Conservation (phyloP, 2,888 invertebrate genomes). For the Maniola hyperantus region DNA sequence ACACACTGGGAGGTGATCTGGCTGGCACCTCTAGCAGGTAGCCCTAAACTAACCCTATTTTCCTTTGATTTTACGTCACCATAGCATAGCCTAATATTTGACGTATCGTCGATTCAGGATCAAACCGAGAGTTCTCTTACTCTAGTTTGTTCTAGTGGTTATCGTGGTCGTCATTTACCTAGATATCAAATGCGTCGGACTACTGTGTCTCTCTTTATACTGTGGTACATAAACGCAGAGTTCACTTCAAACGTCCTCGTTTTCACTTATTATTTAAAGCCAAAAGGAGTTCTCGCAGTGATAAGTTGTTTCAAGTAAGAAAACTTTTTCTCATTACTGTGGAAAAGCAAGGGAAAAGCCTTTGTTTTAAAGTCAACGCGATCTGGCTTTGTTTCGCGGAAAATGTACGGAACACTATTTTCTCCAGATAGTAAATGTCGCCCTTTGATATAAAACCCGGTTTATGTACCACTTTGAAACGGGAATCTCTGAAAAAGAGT, state of each 20-base stretch:
- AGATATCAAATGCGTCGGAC: no score
- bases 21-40: no score
- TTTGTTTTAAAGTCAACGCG: slow-evolving; percentile 26
- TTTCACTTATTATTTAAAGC: slow-evolving; percentile 11
- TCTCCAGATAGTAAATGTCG: slow-evolving; percentile 11
- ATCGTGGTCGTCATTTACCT: no score
- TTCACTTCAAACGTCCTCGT: neutral
- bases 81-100: no score
- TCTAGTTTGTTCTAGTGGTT: no score
- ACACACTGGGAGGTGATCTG: no score
- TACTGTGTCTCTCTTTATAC: no score
- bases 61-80: no score
- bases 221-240: neutral
- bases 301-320: slow-evolving; percentile 29
- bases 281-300: slow-evolving; percentile 6
- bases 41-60: no score
- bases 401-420: slow-evolving; percentile 16
- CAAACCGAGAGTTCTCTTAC: no score
- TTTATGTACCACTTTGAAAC: neutral
- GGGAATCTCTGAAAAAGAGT: neutral
- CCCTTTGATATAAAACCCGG: slow-evolving; percentile 15
- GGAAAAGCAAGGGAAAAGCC: slow-evolving; percentile 24
- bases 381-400: slow-evolving; percentile 10
- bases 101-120: no score
- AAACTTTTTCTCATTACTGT: slow-evolving; percentile 31